These are phyloP conservation scores for Bellardia pandia DNA, from an alignment of 2,888 invertebrate genomes.

Conservation along the genomic window DNA sequence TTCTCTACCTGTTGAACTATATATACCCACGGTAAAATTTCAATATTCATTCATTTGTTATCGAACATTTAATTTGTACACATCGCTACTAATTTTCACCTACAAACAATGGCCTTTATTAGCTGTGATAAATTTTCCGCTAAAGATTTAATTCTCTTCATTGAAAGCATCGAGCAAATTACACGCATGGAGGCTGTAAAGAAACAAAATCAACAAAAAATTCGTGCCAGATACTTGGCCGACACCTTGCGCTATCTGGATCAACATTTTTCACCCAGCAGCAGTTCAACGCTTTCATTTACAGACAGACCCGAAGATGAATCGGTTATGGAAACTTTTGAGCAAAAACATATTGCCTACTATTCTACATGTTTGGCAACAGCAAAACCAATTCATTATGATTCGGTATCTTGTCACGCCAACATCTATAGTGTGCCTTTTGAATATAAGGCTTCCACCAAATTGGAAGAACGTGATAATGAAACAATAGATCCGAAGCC, in stretches of 20 bases:
- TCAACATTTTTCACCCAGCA: too few species aligned
- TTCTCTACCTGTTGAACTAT: background rate
- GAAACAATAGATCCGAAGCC: too few species aligned
- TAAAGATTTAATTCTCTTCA: constrained; percentile 47
- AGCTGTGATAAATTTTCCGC: constrained; percentile 45
- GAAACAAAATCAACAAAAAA: background rate
- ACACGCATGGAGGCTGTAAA: constrained; percentile 25
- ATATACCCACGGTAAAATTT: background rate
- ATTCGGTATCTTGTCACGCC: too few species aligned
- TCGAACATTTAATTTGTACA: background rate
- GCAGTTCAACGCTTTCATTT: too few species aligned
- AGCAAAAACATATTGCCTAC: too few species aligned
- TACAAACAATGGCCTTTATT: constrained; percentile 19
- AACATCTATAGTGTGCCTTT: too few species aligned
- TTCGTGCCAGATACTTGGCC: constrained; percentile 38
- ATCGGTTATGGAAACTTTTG: too few species aligned
- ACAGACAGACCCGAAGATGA: too few species aligned
- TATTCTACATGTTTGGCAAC: too few species aligned
- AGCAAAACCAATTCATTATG: too few species aligned
- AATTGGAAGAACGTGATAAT: too few species aligned
- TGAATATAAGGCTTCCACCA: too few species aligned
- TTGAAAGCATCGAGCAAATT: constrained; percentile 56
- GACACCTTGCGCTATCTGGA: constrained; percentile 55
- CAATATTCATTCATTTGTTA: background rate
- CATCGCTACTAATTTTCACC: background rate